These are phyloP conservation scores for Rapana venosa DNA, from an alignment of 2,888 invertebrate genomes.

Conservation along the genomic window DNA sequence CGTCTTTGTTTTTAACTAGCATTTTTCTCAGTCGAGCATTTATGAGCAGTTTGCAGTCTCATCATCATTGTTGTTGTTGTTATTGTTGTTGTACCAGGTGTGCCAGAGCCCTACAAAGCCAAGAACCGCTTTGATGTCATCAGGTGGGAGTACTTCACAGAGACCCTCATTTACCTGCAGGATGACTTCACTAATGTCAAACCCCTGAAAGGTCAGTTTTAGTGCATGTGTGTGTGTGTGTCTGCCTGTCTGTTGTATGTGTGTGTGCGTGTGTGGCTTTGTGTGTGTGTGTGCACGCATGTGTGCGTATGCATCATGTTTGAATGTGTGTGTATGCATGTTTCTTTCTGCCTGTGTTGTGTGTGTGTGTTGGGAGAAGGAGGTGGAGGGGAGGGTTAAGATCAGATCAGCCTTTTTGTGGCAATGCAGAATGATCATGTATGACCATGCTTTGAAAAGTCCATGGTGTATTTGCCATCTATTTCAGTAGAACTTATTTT, in stretches of 20 bases:
- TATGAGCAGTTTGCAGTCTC: too few relatives aligned
- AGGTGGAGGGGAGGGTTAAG: not conserved
- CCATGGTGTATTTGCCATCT: too few relatives aligned
- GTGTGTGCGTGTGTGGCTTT: not conserved
- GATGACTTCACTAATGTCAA: slow-evolving; percentile 87
- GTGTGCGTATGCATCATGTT: too few relatives aligned
- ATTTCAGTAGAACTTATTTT: too few relatives aligned
- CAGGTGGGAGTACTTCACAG: slow-evolving; percentile 92
- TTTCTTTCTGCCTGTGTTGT: too few relatives aligned
- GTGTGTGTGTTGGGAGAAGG: not conserved
- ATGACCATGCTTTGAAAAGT: too few relatives aligned
- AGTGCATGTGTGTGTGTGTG: not conserved
- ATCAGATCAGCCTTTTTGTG: too few relatives aligned
- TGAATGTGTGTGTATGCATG: too few relatives aligned
- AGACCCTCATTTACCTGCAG: slow-evolving; percentile 88
- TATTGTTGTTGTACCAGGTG: not conserved
- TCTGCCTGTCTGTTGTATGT: not conserved
- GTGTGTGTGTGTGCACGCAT: not conserved
- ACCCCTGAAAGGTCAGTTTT: slow-evolving; percentile 80
- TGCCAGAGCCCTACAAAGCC: slow-evolving; percentile 83
- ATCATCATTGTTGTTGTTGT: too few relatives aligned
- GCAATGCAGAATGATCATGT: too few relatives aligned
- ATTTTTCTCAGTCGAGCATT: too few relatives aligned
- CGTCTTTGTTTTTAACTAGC: too few relatives aligned
- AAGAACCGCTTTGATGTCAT: slow-evolving; percentile 89